Evolutionary conservation across 2,113 vertebrate species (phyloP), one percentile per base, ranked within the genome.

Genomic region (Anarrhichthys ocellatus): DNA sequence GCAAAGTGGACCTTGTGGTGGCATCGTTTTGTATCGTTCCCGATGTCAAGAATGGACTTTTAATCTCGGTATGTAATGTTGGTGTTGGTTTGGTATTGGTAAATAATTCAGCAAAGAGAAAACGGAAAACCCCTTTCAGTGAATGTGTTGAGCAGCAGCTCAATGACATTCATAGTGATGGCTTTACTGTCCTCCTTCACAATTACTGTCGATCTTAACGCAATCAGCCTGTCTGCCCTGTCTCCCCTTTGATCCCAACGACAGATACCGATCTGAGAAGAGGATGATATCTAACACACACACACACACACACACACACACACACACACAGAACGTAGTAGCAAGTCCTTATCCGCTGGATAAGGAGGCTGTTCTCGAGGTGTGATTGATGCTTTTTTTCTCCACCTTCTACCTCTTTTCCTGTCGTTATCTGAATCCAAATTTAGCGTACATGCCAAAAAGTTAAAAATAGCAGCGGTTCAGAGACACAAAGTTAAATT

Each of bases 401-500:
- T 75, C 63, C 52, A 40, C 22, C 61, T 42, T 82, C 27, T 22
- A 56, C 56, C 17, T 75, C 63, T 79, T 52, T 92, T 84, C 79
- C 76, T 48, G 66, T 76, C 62, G 81, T 80, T 85, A 84, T 85
- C 72, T 79, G 42, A 34, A 9, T 74, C 81, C 73, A 76, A 46
- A 85, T 32, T 81, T 78, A 76, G 80, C 59, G 11, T 3, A 72
- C 52, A 36, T 71, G 75, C 69, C 85, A 83, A 72, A 76, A 76
- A 73, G 66, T 64, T 82, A 76, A 74, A 90, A 86, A 86, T 86
- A 93, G 86, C 71, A 84, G 87, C 84, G 77, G 64, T 36, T 78
- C 54, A 64, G 34, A 61, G 34, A 85, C 61, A 54, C 27, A 9
- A 32, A 75, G 27, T 46, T 2, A 6, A 59, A 70, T 42, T 78